phyloP scores from a whole-genome alignment of 2,113 vertebrate species.

The human region GRCh38 chr6:136724501-136725000 shows the following conservation, averaged over 20 bases:
- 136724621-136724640: not conserved
- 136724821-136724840: not conserved
- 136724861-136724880: not conserved
- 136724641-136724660: not conserved
- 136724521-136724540: too few species aligned
- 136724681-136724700: not conserved
- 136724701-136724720: not conserved
- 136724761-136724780: conserved; percentile 31
- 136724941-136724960: not conserved
- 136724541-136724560: not conserved
- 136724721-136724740: not conserved
- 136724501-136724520: too few species aligned
- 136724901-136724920: not conserved
- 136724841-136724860: not conserved
- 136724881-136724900: not conserved
- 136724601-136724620: conserved; percentile 15
- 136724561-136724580: not conserved
- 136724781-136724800: not conserved
- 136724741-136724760: not conserved
- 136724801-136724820: not conserved
- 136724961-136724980: not conserved
- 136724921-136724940: not conserved
- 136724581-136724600: not conserved
- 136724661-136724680: not conserved
- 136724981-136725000: not conserved